A percentile compares a stretch with the other conserved stretches of the same genome.
Conservation (phyloP, 2,888 invertebrate species). For the Schizaphis graminum region DNA sequence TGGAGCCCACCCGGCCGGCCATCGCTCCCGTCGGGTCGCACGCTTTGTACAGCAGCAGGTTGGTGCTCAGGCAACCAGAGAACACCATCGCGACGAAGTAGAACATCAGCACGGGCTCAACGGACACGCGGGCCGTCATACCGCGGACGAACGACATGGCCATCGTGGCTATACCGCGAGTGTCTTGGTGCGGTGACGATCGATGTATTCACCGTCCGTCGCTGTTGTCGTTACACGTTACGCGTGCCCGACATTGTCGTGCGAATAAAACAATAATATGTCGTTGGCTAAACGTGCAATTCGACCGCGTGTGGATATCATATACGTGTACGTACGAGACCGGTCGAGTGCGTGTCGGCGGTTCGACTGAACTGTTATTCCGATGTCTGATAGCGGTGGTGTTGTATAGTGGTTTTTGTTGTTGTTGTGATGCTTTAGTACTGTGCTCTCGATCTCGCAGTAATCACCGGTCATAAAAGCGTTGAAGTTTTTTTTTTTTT, state of each 20-base stretch:
- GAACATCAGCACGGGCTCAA: slow-evolving; percentile 66
- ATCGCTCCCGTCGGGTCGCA: slow-evolving; percentile 62
- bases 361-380: background rate
- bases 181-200: background rate
- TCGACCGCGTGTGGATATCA: background rate
- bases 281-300: background rate
- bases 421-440: background rate
- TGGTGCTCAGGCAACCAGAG: slow-evolving; percentile 52
- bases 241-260: background rate
- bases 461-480: background rate
- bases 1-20: slow-evolving; percentile 5
- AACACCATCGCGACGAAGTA: slow-evolving; percentile 63
- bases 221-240: background rate
- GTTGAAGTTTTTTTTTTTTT: background rate
- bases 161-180: too few relatives aligned
- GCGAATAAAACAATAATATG: background rate
- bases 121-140: background rate
- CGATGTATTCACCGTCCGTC: background rate
- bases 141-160: background rate
- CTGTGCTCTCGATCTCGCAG: background rate
- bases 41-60: slow-evolving; percentile 66
- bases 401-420: background rate
- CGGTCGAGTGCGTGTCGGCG: background rate
- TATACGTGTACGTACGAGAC: background rate
- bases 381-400: background rate